Base-by-base conservation (phyloP, 2,888 invertebrate genomes). In the Eumacrocentrus americanus region DNA sequence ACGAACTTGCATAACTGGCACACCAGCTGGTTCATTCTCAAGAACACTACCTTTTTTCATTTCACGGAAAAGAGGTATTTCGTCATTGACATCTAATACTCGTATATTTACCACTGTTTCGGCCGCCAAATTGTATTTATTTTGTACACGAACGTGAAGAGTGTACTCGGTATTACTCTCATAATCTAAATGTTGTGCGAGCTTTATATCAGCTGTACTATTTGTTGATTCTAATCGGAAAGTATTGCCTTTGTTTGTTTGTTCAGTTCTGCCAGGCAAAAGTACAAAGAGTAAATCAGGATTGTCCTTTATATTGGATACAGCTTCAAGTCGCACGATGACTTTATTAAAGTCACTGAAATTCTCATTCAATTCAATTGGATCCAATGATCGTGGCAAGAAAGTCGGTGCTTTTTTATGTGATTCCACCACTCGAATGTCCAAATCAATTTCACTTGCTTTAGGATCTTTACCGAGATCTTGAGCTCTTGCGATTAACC, bases 1-100 rank as follows among this genome's bases (percentile, higher is more conserved):
- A 70, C 89, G 84, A 9, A 91, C 91, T 81, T 91, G 91, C 91
- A 94, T 93, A 0, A 95, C 95, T 7, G 89, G 89, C 3, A 92
- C 92, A 2, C 93, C 94, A 0, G 87, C 83, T 0, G 87, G 87
- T 76, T 94, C 93, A 75, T 95, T 94, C 82, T 95, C 95, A 62
- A 92, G 81, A 3, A 95, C 93, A 69, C 89, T 90, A 1, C 94
- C 94, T 12, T 88, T 88, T 71, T 89, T 86, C 11, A 91, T 87
- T 79, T 93, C 92, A 46, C 91, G 90, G 74, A 96, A 95, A 68
- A 88, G 88, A 0, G 91, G 96, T 68, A 92, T 91, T 74, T 94
- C 94, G 77, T 96, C 96, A 75, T 96, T 96, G 0, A 94, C 94
- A 77, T 96, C 95, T 74, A 88, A 85, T 1, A 96, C 87, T 79